Percentiles rank a stretch among this genome's conserved stretches.
phyloP scores from a whole-genome alignment of 2,797 vertebrate species.

The Etheostoma perlongum region DNA sequence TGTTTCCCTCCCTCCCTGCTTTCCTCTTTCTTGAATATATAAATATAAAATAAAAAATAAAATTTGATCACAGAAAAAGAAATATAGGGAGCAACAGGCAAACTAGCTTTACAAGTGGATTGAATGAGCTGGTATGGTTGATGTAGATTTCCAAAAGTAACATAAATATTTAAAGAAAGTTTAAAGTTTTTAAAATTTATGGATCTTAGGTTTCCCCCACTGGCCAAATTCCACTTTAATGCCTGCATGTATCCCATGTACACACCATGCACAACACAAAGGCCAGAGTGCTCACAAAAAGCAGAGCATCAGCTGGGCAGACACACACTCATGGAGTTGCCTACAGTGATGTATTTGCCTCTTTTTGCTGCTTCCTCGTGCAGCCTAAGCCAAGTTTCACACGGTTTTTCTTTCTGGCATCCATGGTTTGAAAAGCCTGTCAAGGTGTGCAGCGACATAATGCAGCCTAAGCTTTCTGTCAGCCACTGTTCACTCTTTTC shows the following conservation, averaged over 20 bases:
- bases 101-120: too few relatives aligned
- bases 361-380: conserved; percentile 10
- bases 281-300: neutral
- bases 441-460: conserved; percentile 57
- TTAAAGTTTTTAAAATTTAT: too few relatives aligned
- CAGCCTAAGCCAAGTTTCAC: conserved; percentile 28
- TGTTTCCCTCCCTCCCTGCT: too few relatives aligned
- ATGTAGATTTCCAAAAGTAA: too few relatives aligned
- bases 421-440: conserved; percentile 47
- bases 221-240: too few relatives aligned
- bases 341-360: conserved; percentile 14
- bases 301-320: conserved; percentile 26
- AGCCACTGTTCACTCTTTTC: conserved; percentile 25
- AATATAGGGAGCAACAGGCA: too few relatives aligned
- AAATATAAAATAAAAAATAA: too few relatives aligned
- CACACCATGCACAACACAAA: conserved; percentile 13
- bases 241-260: neutral
- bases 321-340: conserved; percentile 15
- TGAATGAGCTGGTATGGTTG: too few relatives aligned
- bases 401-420: conserved; percentile 21
- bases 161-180: too few relatives aligned
- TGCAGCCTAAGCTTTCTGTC: conserved; percentile 21
- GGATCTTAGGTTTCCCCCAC: too few relatives aligned
- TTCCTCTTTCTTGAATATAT: too few relatives aligned
- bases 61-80: too few relatives aligned